These are phyloP conservation scores for Cichlasoma orientale DNA, from an alignment of 2,797 vertebrate species.

Conservation along the genomic window DNA sequence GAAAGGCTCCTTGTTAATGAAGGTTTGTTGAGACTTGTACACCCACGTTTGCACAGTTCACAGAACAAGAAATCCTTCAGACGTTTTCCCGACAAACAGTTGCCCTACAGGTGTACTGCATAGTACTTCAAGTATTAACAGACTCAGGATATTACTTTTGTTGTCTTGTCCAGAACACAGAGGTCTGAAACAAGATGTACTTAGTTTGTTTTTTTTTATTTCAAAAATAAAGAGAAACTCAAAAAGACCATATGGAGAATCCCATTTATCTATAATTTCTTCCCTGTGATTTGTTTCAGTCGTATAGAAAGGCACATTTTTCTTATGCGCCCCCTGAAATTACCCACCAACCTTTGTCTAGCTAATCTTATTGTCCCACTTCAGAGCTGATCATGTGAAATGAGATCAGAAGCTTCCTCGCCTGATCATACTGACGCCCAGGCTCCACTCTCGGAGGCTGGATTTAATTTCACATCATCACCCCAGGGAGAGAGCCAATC, in stretches of 20 bases:
- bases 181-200: background rate
- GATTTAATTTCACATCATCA: slow-evolving; percentile 76
- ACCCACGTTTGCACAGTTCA: background rate
- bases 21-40: slow-evolving; percentile 23
- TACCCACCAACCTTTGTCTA: slow-evolving; percentile 37
- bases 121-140: no score
- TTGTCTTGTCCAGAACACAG: background rate
- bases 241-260: background rate
- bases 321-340: slow-evolving; percentile 19
- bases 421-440: slow-evolving; percentile 37
- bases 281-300: background rate
- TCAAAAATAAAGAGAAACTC: background rate
- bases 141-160: background rate
- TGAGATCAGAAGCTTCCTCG: slow-evolving; percentile 67
- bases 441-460: slow-evolving; percentile 62
- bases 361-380: slow-evolving; percentile 71
- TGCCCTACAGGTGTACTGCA: background rate
- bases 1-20: slow-evolving; percentile 26
- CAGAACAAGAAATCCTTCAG: slow-evolving; percentile 12
- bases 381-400: slow-evolving; percentile 71
- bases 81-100: background rate
- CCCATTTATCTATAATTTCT: background rate
- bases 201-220: background rate
- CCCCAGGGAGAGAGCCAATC: slow-evolving; percentile 62
- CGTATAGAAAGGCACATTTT: background rate